Evolutionary conservation across 2,113 vertebrate genomes (phyloP).

Genomic region (Ptilonorhynchus violaceus): DNA sequence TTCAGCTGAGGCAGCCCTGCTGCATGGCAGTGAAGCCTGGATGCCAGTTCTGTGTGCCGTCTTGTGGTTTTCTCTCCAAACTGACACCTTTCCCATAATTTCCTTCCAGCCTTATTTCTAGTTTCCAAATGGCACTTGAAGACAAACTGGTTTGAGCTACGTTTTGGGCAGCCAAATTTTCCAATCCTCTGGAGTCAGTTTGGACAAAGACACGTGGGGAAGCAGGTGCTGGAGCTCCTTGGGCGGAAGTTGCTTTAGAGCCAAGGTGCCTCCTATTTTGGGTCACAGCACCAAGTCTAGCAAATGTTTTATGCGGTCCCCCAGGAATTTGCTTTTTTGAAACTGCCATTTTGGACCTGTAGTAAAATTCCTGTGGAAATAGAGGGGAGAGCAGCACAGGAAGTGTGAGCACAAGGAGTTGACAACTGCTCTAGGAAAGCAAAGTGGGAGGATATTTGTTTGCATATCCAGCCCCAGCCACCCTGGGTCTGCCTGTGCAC

Average conservation of each 20-base stretch:
- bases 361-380: accelerated
- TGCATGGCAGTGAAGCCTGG: accelerated
- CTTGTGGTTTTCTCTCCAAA: neutral
- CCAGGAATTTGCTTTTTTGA: neutral
- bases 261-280: neutral
- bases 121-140: neutral
- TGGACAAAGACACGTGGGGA: neutral
- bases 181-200: neutral
- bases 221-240: neutral
- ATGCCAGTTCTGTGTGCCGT: neutral
- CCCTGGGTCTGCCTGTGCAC: neutral
- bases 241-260: neutral
- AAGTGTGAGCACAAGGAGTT: neutral
- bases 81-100: neutral
- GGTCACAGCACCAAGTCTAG: accelerated
- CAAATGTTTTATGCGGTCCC: neutral
- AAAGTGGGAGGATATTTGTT: neutral
- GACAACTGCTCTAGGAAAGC: neutral
- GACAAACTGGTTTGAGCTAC: neutral
- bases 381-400: neutral
- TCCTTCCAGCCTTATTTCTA: neutral
- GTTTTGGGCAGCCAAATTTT: neutral
- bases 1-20: neutral
- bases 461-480: neutral
- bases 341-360: accelerated